Evolutionary conservation across 2,797 vertebrate species (phyloP), one percentile per base, ranked within the genome.

Genomic region (Sparus aurata): DNA sequence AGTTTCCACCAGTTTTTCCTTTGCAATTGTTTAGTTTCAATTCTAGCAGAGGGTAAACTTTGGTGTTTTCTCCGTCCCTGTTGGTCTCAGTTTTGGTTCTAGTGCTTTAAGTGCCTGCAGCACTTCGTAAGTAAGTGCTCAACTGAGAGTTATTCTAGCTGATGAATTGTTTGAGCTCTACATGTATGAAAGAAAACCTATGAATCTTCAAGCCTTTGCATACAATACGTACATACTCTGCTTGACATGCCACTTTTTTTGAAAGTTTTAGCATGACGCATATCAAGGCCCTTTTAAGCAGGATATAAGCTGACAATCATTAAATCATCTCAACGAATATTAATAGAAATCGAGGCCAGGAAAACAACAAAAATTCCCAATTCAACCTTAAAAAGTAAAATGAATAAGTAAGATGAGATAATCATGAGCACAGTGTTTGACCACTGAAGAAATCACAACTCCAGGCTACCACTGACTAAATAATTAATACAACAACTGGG

Each of bases 401-500:
- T 10, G 20, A 57, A 69, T 57, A n/a, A 38, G n/a, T n/a, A n/a
- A 30, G 22, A 62, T 45, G 49, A 30, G 38, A 53, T 72, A 16
- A 72, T 62, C 9, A 52, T 52, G 7, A 52, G n/a, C 34, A 50
- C n/a, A 38, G 20, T 43, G 47, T 34, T 18, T 27, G 55, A 59
- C 8, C n/a, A 47, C 20, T 50, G 11, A 17, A 38, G 45, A 41
- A 11, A 50, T 41, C 11, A 12, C 25, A 49, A 18, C 25, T 13
- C 20, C 38, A 2, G 38, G 27, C 43, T 20, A 41, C 6, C 27
- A 16, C 0, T 38, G 38, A 38, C 9, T 38, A 12, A 49, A 60
- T 13, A 60, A 62, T 54, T 13, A 34, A 23, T 23, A 16, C 10
- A 60, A 23, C 25, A 38, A 43, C 18, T 3, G 23, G 7, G 4